A percentile compares a stretch with the other conserved stretches of the same genome.
phyloP scores from a whole-genome alignment of 2,113 vertebrate genomes.

The Psilopsiagon aymara region DNA sequence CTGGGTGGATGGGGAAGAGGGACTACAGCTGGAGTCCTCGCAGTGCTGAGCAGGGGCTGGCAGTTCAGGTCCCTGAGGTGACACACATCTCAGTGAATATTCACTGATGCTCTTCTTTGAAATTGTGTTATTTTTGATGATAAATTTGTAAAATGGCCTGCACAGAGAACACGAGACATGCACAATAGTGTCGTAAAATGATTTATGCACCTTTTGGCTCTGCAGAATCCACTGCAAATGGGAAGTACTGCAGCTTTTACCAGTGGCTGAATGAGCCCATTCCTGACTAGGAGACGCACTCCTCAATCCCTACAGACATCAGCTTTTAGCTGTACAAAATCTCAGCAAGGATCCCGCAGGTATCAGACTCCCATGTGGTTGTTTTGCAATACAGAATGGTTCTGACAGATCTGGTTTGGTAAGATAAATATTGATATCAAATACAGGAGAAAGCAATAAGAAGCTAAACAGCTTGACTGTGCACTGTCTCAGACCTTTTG shows the following conservation, averaged over 20 bases:
- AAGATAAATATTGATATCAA: neutral
- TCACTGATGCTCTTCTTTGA: neutral
- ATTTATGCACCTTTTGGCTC: neutral
- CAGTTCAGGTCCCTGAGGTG: rapidly evolving
- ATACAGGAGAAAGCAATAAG: neutral
- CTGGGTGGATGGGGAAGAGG: neutral
- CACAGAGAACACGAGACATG: rapidly evolving
- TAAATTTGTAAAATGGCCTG: too few species aligned
- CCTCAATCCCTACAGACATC: neutral
- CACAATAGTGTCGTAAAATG: too few species aligned
- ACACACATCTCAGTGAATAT: neutral
- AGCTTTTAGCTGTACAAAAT: neutral
- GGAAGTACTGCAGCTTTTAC: neutral
- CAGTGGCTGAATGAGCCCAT: rapidly evolving
- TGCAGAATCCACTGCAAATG: neutral
- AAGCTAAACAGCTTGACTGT: neutral
- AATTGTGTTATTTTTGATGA: neutral
- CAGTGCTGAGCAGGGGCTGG: neutral
- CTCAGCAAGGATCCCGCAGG: neutral
- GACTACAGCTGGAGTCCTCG: rapidly evolving
- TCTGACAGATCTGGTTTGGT: neutral
- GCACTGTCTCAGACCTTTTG: neutral
- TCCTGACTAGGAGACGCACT: neutral
- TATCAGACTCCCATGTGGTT: neutral
- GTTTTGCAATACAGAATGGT: neutral